A percentile compares a stretch with the other conserved stretches of the same genome.
These are phyloP conservation scores for Syngnathus typhle DNA, from an alignment of 2,113 vertebrate genomes.

Conservation along the genomic window DNA sequence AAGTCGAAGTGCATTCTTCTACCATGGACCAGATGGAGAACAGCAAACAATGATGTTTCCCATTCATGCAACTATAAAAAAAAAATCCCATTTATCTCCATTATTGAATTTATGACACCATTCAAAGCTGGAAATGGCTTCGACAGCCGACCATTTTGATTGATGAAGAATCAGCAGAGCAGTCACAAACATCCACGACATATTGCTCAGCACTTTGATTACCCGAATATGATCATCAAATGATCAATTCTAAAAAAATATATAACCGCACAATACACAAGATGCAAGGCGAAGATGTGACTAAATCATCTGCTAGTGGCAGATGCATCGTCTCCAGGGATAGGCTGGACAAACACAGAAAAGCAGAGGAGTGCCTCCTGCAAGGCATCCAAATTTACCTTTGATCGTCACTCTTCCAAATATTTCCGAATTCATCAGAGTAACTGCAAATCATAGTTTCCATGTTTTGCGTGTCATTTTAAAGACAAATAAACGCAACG, in stretches of 20 bases:
- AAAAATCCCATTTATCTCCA: background rate
- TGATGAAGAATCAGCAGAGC: conserved; percentile 28
- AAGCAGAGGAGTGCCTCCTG: conserved; percentile 24
- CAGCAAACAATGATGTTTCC: background rate
- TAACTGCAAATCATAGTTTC: background rate
- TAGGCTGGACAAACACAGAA: conserved; percentile 25
- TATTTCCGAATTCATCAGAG: conserved; percentile 42
- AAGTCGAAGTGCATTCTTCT: too few relatives aligned
- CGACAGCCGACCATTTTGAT: conserved; percentile 62
- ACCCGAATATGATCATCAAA: background rate
- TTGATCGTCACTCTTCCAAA: conserved; percentile 21
- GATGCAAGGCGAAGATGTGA: background rate
- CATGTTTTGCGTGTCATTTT: background rate
- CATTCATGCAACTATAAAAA: background rate
- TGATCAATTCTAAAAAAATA: background rate
- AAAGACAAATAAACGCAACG: background rate
- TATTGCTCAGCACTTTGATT: conserved; percentile 4
- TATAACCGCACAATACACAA: background rate
- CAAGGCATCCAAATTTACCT: conserved; percentile 32
- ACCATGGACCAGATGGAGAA: too few relatives aligned
- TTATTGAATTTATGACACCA: conserved; percentile 40
- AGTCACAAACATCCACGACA: conserved; percentile 1
- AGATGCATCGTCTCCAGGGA: conserved; percentile 3
- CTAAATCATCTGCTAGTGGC: background rate
- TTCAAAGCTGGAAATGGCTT: conserved; percentile 27